Base-by-base conservation (phyloP, 2,888 invertebrate species). In the Dasysyrphus tricinctus region DNA sequence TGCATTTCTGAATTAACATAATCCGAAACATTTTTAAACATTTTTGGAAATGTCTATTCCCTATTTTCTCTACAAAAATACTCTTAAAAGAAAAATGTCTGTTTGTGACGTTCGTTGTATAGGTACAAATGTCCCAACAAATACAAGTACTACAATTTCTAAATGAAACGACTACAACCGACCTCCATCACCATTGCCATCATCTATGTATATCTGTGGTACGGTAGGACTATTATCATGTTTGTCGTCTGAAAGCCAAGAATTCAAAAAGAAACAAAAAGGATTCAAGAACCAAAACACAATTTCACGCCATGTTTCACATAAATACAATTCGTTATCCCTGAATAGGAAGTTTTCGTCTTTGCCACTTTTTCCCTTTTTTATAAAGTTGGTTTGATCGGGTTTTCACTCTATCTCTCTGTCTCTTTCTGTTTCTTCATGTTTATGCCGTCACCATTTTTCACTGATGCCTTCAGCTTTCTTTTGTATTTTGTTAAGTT, bases 231-330 rank as follows among this genome's bases (percentile, higher is more conserved):
- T 51, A 51, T 51, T 24, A 51, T 73, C 57, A 74, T 73, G 63
- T 73, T 59, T 69, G 83, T 24, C 61, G 65, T 19, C 67, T 34
- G 16, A 67, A 67, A 49, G 19, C 3, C 16, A 79, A 67, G 54
- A 59, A 81, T 65, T 54, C 51, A 59, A 88, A 84, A 79, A 88
- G 79, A 80, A 84, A 83, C 81, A 87, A 87, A 84, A 88, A 88
- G 83, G 75, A 87, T 84, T 84, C 78, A 78, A 78, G 39, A 86
- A 75, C 57, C 78, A 80, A 91, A 92, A 92, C 90, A 91, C 90
- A 92, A 92, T 92, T 92, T 92, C 92, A 92, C 91, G 92, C 92
- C 90, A 90, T 90, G 92, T 90, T 91, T 90, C 89, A 90, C 90
- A 90, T 90, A 67, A 67, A 89, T 89, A 89, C 90, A 90, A 90